Evolutionary conservation across 2,113 vertebrate species (phyloP).

Genomic region (Pterocles orientalis): DNA sequence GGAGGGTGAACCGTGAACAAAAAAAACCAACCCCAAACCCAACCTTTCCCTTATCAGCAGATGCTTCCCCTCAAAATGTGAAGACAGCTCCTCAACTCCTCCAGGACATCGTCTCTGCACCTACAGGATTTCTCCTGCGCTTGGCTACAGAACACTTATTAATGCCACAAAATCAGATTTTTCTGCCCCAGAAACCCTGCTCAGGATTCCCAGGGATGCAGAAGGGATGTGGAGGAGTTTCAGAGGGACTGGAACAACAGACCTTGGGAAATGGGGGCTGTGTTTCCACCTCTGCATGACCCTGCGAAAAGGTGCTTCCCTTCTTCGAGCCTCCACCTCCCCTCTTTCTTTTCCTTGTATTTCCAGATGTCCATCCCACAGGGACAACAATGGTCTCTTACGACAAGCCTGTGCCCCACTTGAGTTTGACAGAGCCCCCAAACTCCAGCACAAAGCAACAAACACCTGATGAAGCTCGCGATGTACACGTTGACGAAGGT

Average conservation of each 20-base stretch:
- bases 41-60: not conserved
- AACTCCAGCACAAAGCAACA: too few relatives aligned
- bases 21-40: not conserved
- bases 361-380: not conserved
- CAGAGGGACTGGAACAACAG: not conserved
- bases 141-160: not conserved
- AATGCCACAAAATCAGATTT: not conserved
- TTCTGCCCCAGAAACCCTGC: not conserved
- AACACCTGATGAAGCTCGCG: slow-evolving; percentile 96
- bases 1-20: not conserved
- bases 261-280: fast-evolving
- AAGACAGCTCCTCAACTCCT: not conserved
- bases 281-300: not conserved
- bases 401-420: fast-evolving
- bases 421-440: not conserved
- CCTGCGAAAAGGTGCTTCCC: not conserved
- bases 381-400: too few relatives aligned
- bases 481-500: slow-evolving; percentile 99
- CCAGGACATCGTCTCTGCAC: not conserved
- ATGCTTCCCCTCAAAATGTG: not conserved
- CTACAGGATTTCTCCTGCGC: not conserved
- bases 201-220: not conserved
- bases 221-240: not conserved
- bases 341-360: not conserved
- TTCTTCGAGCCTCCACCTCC: not conserved